Evolutionary conservation across 2,888 invertebrate species (phyloP), one percentile per base, ranked within the genome.

Genomic region (Pogonocherus hispidulus): DNA sequence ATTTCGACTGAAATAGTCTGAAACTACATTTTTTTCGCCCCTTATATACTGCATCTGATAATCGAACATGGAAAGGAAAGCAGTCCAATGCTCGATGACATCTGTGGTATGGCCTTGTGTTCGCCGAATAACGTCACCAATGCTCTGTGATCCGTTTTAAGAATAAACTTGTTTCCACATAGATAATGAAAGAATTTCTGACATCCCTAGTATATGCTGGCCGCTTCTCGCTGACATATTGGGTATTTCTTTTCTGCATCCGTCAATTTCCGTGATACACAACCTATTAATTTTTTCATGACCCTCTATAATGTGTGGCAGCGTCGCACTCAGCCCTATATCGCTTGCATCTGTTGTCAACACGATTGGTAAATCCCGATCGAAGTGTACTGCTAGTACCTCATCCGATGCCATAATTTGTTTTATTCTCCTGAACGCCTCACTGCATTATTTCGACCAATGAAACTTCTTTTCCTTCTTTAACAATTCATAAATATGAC

Each of bases 111-210:
- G 14, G 41, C 11, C 14, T 41, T 41, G n/a, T 41, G 14, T 14
- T 41, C 57, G 2, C 68, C 68, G 63, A 81, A 80, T 4, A 80
- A 27, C 0, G 78, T 75, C 49, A 77, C 60, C 14, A 83, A 68
- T 2, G 81, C 81, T 63, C 80, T 81, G 57, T 82, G 81, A 67
- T 84, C 82, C 0, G 80, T 78, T 14, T 63, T 62, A 2, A 83
- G 54, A 3, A 71, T 74, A 23, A 67, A 67, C 16, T 57, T 49
- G 27, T 56, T 49, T 11, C 67, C 63, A 27, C 22, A 51, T 20
- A 67, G 20, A 56, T 44, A 63, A 2, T 63, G 41, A 56, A 35
- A 51, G 18, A 63, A 63, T 20, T 57, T 63, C 6, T 14, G n/a
- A 0, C 46, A 32, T 5, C 55, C 41, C 9, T n/a, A 55, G 52